These are phyloP conservation scores for Caenorhabditis inopinata DNA, from an alignment of 1,140 invertebrate species.

Conservation along the genomic window DNA sequence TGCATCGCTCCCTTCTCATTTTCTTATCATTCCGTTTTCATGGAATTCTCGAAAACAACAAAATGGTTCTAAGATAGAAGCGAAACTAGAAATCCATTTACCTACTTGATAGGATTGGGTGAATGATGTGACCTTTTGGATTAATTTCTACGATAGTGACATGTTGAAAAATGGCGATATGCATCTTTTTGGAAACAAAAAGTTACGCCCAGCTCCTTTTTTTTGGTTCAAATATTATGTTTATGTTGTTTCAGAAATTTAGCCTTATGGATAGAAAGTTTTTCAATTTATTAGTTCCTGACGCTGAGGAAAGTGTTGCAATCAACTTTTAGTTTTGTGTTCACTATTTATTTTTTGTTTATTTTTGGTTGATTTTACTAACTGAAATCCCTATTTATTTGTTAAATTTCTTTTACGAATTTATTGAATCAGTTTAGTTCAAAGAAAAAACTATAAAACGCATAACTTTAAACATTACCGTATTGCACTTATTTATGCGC, in stretches of 20 bases:
- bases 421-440: neutral
- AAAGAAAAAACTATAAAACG: neutral
- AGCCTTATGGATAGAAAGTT: no score
- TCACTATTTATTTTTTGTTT: no score
- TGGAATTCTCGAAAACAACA: neutral
- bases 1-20: neutral
- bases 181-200: neutral
- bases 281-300: no score
- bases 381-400: no score
- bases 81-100: neutral
- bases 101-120: neutral
- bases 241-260: no score
- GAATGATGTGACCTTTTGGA: slow-evolving; percentile 17
- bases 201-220: no score
- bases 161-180: neutral
- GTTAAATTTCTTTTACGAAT: no score
- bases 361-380: no score
- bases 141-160: neutral
- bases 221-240: no score
- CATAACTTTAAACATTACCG: neutral
- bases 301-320: no score
- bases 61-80: neutral
- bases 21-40: neutral
- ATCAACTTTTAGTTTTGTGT: no score
- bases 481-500: no score